Conservation (phyloP, 2,888 invertebrate genomes). For the Dicranocentrus wangi region DNA sequence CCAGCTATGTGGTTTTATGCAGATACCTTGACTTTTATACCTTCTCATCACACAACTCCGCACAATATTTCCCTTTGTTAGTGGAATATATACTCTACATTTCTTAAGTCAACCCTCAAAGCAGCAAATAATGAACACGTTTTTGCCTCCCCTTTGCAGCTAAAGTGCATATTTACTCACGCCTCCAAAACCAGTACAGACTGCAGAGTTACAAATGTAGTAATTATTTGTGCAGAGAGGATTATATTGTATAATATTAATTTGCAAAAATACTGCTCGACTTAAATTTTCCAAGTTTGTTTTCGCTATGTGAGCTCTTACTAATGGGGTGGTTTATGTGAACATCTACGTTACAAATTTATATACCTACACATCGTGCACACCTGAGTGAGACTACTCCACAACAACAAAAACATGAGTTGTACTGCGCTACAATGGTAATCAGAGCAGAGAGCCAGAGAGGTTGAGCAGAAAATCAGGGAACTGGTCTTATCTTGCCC, state of each 20-base stretch:
- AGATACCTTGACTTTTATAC: no score
- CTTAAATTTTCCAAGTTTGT: not conserved
- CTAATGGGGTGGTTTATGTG: not conserved
- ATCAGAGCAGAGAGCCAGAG: conserved; percentile 25
- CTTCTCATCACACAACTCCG: no score
- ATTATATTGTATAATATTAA: not conserved
- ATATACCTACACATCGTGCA: not conserved
- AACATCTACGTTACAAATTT: not conserved
- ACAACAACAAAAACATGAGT: not conserved
- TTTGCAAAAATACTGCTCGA: not conserved
- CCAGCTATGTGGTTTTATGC: not conserved
- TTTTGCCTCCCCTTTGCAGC: not conserved
- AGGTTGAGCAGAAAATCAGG: not conserved
- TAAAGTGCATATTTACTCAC: conserved; percentile 4
- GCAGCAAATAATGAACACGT: not conserved
- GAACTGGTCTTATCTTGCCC: conserved; percentile 31
- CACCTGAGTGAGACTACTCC: not conserved
- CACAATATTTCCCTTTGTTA: no score
- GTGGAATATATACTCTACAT: not conserved
- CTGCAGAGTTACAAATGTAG: not conserved
- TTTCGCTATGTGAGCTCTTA: not conserved
- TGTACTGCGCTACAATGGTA: conserved; percentile 13
- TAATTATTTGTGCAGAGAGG: conserved; percentile 1
- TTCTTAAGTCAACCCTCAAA: not conserved
- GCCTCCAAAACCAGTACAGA: not conserved